Percentiles rank a stretch among this genome's conserved stretches.
phyloP scores from a whole-genome alignment of 2,888 invertebrate species.

The Eretmocerus hayati region DNA sequence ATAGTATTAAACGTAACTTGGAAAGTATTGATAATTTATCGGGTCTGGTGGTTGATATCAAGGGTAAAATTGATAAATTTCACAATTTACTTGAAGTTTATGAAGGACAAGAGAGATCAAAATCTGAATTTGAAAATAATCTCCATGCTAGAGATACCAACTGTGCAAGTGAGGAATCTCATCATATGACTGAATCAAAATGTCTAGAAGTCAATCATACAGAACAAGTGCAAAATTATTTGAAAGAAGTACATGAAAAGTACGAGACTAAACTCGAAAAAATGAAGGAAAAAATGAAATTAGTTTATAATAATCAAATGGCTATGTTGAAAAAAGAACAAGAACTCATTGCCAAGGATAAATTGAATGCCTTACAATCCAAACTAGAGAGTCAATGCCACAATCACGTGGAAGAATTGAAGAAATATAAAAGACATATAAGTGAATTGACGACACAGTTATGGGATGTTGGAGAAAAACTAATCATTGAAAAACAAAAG shows the following conservation, averaged over 20 bases:
- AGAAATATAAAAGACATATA: constrained; percentile 53
- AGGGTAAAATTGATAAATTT: constrained; percentile 11
- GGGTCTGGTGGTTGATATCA: constrained; percentile 6
- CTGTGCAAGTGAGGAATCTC: background rate
- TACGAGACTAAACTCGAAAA: constrained; percentile 69
- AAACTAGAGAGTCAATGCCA: constrained; percentile 40
- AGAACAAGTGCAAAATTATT: constrained; percentile 4
- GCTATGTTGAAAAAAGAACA: constrained; percentile 50
- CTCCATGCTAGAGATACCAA: background rate
- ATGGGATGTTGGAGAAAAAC: constrained; percentile 58
- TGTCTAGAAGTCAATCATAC: constrained; percentile 1
- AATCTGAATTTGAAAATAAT: background rate
- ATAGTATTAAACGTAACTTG: too few species aligned
- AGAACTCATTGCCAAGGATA: constrained; percentile 49
- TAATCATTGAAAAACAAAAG: constrained; percentile 53
- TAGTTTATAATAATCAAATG: constrained; percentile 58
- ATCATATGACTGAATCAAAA: background rate
- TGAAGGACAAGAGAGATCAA: background rate
- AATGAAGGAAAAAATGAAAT: constrained; percentile 70
- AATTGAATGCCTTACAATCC: constrained; percentile 42
- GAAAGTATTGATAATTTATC: background rate
- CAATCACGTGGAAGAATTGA: constrained; percentile 39
- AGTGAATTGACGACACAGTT: constrained; percentile 52
- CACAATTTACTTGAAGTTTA: background rate
- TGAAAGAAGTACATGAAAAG: constrained; percentile 57